A percentile compares a stretch with the other conserved stretches of the same genome.
Evolutionary conservation across 1,140 invertebrate genomes (phyloP).

Genomic region (Coenobita brevimanus): DNA sequence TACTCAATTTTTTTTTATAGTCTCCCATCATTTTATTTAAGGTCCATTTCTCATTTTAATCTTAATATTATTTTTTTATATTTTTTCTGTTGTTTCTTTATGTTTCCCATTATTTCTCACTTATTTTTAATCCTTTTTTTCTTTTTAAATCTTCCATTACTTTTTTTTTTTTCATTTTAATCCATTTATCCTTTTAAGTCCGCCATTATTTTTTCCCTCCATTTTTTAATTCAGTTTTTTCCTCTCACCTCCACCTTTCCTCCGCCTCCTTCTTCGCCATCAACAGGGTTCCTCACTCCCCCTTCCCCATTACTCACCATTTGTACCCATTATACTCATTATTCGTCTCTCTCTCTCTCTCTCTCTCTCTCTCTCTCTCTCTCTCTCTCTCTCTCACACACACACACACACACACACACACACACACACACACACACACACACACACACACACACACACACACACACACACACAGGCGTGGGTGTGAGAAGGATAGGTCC

Average conservation of each 20-base stretch:
- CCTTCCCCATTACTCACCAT: neutral
- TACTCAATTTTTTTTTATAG: neutral
- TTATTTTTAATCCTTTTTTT: neutral
- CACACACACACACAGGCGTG: too few species aligned
- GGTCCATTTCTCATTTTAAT: neutral
- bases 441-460: slow-evolving; percentile 23
- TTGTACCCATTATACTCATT: neutral
- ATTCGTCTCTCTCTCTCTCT: slow-evolving; percentile 10
- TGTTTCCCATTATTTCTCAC: neutral
- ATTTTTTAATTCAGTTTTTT: neutral
- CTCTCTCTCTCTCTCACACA: slow-evolving; percentile 5
- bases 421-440: neutral
- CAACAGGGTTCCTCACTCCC: neutral
- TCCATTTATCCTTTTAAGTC: neutral
- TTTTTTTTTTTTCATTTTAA: neutral
- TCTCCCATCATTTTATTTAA: too few species aligned
- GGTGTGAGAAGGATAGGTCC: too few species aligned
- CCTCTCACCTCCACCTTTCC: neutral
- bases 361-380: slow-evolving; percentile 40
- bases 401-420: neutral
- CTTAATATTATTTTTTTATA: neutral
- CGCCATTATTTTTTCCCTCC: neutral
- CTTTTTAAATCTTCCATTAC: neutral
- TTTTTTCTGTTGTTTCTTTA: neutral
- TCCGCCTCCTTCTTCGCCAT: too few species aligned